A percentile compares a stretch with the other conserved stretches of the same genome.
These are phyloP conservation scores for Cherax quadricarinatus DNA, from an alignment of 1,140 invertebrate species.

Conservation along the genomic window DNA sequence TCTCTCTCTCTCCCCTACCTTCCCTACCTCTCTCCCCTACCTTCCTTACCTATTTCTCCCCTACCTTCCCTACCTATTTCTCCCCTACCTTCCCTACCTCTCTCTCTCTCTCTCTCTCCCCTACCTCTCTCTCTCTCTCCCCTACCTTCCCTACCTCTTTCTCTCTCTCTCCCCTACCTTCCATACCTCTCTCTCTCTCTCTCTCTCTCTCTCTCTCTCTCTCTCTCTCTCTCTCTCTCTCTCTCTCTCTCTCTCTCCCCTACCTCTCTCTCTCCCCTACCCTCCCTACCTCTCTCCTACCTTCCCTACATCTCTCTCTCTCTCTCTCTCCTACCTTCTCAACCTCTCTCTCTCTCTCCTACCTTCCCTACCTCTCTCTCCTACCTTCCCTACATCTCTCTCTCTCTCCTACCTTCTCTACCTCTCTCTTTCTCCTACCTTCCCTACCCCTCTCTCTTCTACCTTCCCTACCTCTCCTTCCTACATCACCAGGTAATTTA, in stretches of 20 bases:
- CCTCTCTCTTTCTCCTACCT: background rate
- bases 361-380: background rate
- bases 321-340: too few relatives aligned
- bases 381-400: background rate
- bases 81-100: too few relatives aligned
- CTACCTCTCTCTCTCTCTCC: constrained; percentile 15
- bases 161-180: too few relatives aligned
- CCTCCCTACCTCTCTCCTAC: background rate
- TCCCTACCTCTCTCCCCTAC: background rate
- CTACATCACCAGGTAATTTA: background rate
- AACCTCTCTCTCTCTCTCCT: background rate
- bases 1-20: background rate
- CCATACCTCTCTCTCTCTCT: background rate
- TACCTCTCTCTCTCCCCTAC: background rate
- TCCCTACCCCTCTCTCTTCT: too few relatives aligned
- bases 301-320: background rate
- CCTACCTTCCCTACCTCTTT: background rate
- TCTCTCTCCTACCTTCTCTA: too few relatives aligned
- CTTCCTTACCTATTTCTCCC: background rate
- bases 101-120: background rate
- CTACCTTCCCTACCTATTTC: background rate
- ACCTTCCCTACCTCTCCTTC: background rate
- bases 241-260: background rate
- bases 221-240: background rate
- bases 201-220: background rate